A percentile compares a stretch with the other conserved stretches of the same genome.
phyloP scores from a whole-genome alignment of 2,888 invertebrate genomes.

The Gandaritis pyraliata region DNA sequence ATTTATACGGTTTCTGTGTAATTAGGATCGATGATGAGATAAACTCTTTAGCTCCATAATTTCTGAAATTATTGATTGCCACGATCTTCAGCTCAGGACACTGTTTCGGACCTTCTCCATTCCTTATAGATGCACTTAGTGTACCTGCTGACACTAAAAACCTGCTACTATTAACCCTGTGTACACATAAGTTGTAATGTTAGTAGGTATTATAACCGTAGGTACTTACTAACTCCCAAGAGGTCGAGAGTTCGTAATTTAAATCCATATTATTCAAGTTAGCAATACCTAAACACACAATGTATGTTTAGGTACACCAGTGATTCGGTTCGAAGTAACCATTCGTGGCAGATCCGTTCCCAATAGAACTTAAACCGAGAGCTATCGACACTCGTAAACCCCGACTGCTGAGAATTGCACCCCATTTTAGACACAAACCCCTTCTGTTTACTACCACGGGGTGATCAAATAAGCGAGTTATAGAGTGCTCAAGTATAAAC shows the following conservation, averaged over 20 bases:
- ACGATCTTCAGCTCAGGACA: no score
- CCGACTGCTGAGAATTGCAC: conserved; percentile 31
- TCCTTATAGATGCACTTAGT: no score
- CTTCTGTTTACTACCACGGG: conserved; percentile 24
- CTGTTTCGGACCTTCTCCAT: no score
- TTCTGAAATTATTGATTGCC: no score
- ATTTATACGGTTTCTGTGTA: no score
- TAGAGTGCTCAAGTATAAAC: background rate
- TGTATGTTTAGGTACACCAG: conserved; percentile 11
- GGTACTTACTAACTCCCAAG: background rate
- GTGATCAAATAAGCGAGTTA: conserved; percentile 1
- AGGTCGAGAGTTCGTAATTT: background rate
- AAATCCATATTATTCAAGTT: conserved; percentile 6
- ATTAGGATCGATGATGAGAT: no score
- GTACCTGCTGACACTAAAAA: no score
- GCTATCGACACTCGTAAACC: conserved; percentile 32
- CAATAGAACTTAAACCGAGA: conserved; percentile 35
- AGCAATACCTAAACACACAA: background rate
- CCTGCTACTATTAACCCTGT: no score
- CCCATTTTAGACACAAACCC: conserved; percentile 28
- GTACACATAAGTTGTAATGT: no score
- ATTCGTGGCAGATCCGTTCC: conserved; percentile 34
- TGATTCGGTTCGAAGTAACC: conserved; percentile 23
- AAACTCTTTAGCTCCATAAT: no score
- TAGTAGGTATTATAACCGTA: background rate